Evolutionary conservation across 2,797 vertebrate species (phyloP).

Genomic region (Gymnoscopelus braueri): DNA sequence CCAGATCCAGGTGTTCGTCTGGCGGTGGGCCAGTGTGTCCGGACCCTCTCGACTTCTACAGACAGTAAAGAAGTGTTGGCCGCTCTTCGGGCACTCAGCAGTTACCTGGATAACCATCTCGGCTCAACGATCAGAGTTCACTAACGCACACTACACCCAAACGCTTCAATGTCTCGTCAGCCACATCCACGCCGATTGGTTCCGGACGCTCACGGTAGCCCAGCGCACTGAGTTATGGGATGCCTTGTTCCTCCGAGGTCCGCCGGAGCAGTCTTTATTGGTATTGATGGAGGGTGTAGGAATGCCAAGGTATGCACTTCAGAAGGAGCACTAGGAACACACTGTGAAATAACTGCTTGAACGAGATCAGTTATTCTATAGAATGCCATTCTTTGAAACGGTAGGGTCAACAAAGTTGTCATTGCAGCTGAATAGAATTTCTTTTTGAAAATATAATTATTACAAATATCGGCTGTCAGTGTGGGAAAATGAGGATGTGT

Average conservation of each 20-base stretch:
- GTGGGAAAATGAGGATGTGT: too few relatives aligned
- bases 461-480: too few relatives aligned
- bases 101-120: slow-evolving; percentile 62
- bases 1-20: slow-evolving; percentile 62
- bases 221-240: slow-evolving; percentile 79
- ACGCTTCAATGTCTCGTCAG: slow-evolving; percentile 78
- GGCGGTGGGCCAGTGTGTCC: slow-evolving; percentile 68
- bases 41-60: slow-evolving; percentile 69
- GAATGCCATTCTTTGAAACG: too few relatives aligned
- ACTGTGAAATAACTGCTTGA: too few relatives aligned
- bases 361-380: too few relatives aligned
- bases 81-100: slow-evolving; percentile 66
- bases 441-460: too few relatives aligned
- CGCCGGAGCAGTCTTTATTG: slow-evolving; percentile 86
- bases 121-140: slow-evolving; percentile 79
- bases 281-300: slow-evolving; percentile 86
- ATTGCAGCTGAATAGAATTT: too few relatives aligned
- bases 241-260: slow-evolving; percentile 85
- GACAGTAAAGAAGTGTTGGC: slow-evolving; percentile 55
- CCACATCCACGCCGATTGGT: slow-evolving; percentile 77
- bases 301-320: slow-evolving; percentile 55
- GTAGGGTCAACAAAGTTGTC: too few relatives aligned
- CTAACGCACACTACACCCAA: slow-evolving; percentile 77
- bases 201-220: slow-evolving; percentile 57
- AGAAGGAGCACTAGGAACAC: too few relatives aligned